phyloP scores from a whole-genome alignment of 2,888 invertebrate genomes.

The Sinodicranocentrus sp. region DNA sequence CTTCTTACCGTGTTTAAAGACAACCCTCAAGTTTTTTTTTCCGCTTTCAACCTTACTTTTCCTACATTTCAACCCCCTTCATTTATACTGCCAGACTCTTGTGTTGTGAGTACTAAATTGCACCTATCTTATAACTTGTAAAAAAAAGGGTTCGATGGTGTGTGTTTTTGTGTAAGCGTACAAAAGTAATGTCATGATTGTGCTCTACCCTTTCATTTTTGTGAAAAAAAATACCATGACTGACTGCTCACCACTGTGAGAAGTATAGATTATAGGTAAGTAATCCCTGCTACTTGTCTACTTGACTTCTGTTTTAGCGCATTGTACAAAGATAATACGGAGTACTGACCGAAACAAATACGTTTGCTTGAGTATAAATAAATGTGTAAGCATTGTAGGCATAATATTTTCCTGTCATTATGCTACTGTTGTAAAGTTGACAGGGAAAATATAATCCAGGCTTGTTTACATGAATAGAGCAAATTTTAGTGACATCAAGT shows the following conservation, averaged over 20 bases:
- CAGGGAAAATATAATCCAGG: background rate
- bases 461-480: background rate
- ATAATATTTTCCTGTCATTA: background rate
- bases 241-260: background rate
- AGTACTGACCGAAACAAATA: conserved; percentile 46
- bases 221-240: conserved; percentile 6
- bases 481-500: background rate
- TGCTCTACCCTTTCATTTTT: conserved; percentile 23
- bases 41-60: conserved; percentile 46
- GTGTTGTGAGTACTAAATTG: conserved; percentile 76
- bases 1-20: conserved; percentile 55
- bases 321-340: conserved; percentile 22
- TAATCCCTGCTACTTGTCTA: conserved; percentile 7
- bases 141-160: conserved; percentile 38
- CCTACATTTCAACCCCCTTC: conserved; percentile 45
- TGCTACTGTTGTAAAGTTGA: background rate
- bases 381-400: no score
- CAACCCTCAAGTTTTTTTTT: conserved; percentile 72
- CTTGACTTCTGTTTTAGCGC: conserved; percentile 57
- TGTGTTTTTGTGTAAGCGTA: no score
- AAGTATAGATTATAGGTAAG: conserved; percentile 8
- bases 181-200: conserved; percentile 34
- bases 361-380: no score
- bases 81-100: conserved; percentile 71
- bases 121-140: conserved; percentile 69